Evolutionary conservation across 2,113 vertebrate species (phyloP).

Genomic region (Dolichotis patagonum): DNA sequence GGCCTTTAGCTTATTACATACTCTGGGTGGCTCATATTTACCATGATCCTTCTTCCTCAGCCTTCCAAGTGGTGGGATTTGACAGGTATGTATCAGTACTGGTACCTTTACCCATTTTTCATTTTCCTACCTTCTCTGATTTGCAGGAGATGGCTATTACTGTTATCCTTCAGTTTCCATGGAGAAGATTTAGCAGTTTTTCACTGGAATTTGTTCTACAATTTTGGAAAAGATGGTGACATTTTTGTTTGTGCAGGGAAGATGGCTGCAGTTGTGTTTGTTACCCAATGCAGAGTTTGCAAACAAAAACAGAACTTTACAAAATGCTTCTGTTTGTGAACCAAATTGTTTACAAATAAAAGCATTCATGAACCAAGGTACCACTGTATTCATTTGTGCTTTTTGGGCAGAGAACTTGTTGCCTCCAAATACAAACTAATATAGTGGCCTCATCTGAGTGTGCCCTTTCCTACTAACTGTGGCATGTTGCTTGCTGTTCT

Average conservation of each 20-base stretch:
- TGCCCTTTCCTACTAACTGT: background rate
- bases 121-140: background rate
- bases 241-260: background rate
- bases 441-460: background rate
- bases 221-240: background rate
- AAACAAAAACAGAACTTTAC: background rate
- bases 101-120: background rate
- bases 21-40: background rate
- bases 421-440: background rate
- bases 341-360: background rate
- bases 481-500: constrained; percentile 28
- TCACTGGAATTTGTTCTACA: background rate
- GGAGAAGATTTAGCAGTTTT: constrained; percentile 10
- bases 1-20: background rate
- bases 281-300: background rate
- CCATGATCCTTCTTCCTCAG: background rate
- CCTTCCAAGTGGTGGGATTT: background rate
- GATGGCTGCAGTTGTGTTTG: background rate
- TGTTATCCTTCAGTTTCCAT: background rate
- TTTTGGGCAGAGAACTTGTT: background rate
- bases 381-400: background rate
- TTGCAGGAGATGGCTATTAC: background rate
- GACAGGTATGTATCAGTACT: background rate
- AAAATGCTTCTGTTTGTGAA: background rate
- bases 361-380: background rate